Evolutionary conservation across 2,797 vertebrate species (phyloP).

Genomic region (Smutsia gigantea): DNA sequence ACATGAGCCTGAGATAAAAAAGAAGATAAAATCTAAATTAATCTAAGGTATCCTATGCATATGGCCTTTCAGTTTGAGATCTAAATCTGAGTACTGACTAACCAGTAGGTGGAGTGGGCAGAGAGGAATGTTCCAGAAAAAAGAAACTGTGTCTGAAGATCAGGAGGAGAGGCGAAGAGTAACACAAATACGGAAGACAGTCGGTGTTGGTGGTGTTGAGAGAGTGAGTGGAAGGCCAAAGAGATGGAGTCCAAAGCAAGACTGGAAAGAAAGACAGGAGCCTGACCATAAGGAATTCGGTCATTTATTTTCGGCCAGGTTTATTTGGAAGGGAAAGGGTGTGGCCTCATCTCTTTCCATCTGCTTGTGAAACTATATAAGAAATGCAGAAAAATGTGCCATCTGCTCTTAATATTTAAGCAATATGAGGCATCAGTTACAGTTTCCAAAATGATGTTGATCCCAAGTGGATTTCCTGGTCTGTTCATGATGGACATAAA

Average conservation of each 20-base stretch:
- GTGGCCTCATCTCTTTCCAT: background rate
- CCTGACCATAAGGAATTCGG: too few species aligned
- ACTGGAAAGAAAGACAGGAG: background rate
- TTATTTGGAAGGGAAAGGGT: background rate
- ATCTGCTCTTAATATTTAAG: background rate
- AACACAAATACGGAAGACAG: background rate
- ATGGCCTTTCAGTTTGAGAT: background rate
- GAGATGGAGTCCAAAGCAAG: background rate
- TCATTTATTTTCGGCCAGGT: background rate
- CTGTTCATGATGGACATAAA: background rate
- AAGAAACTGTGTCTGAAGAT: background rate
- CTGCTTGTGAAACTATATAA: background rate
- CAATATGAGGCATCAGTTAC: background rate
- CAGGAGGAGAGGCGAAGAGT: background rate
- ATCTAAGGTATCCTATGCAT: background rate
- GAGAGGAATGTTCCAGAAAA: background rate
- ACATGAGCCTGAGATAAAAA: background rate
- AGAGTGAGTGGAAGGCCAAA: background rate
- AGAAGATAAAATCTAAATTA: background rate
- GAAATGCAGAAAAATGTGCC: background rate
- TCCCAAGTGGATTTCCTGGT: background rate
- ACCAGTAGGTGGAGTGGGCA: background rate
- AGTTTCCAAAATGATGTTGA: background rate
- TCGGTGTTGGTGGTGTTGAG: background rate
- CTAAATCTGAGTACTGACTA: background rate